Evolutionary conservation across 2,888 invertebrate species (phyloP), one percentile per base, ranked within the genome.

Genomic region (Rhyacophila evoluta): DNA sequence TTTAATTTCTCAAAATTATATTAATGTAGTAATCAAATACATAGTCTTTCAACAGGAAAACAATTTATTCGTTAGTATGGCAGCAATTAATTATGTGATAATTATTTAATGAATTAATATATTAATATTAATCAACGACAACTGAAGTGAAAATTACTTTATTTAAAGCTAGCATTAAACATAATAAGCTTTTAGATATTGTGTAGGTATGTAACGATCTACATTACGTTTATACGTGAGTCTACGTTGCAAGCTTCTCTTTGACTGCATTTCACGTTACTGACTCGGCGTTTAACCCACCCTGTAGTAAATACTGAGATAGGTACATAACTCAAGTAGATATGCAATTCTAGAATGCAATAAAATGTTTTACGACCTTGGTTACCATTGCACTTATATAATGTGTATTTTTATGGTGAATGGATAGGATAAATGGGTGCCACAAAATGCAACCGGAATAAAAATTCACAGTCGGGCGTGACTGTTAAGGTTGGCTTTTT

Each of bases 271-370:
- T 15, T 68, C 36, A n/a, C 10, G 33, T 5, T 27, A 68, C 37
- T 36, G 69, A 67, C 74, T 74, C 68, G 55, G 15, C 15, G 55
- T 55, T 55, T 55, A 55, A 25, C 55, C 25, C 8, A 8, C 8
- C 19, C 55, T 5, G 55, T 19, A 55, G 55, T 55, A 55, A 55
- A 55, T 55, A 55, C 55, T 55, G 55, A 55, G 55, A 55, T 33
- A 36, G 19, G 55, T 55, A 55, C 33, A 71, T 79, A 68, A 68
- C 75, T 79, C 79, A 72, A 39, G 73, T 27, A 72, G 75, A 79
- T 79, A 79, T 79, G 79, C 79, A 75, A 75, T 79, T 79, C 75
- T 55, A 72, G 79, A 75, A 79, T 72, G 79, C 75, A 79, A 75
- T 79, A 79, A 79, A 79, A 79, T 79, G 75, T 67, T 79, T 79